Evolutionary conservation across 2,888 invertebrate genomes (phyloP).

Genomic region (Phyllotreta cruciferae): DNA sequence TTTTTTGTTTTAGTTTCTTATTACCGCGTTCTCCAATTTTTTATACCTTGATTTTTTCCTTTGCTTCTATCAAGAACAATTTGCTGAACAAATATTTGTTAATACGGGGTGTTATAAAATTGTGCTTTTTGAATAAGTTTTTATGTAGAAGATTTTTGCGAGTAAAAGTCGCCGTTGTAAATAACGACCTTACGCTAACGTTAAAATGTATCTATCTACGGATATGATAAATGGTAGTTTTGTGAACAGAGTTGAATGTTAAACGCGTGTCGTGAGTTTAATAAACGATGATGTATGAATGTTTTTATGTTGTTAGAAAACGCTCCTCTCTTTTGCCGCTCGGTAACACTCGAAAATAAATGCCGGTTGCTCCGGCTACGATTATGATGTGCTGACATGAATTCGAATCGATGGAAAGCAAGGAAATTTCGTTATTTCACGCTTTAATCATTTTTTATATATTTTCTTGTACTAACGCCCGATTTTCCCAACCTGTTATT

Average conservation of each 20-base stretch:
- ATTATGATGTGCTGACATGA: too few relatives aligned
- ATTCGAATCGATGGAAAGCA: too few relatives aligned
- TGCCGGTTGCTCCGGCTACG: too few relatives aligned
- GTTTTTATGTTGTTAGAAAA: constrained; percentile 10
- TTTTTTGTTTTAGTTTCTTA: background rate
- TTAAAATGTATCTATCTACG: constrained; percentile 15
- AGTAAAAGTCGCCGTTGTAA: background rate
- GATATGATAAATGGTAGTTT: constrained; percentile 24
- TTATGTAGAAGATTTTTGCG: background rate
- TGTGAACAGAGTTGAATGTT: constrained; percentile 21
- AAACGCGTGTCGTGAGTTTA: constrained; percentile 21
- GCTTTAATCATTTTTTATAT: too few relatives aligned
- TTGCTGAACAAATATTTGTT: background rate
- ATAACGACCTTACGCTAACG: constrained; percentile 5
- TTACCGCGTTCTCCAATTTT: too few relatives aligned
- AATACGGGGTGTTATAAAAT: background rate
- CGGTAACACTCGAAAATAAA: too few relatives aligned
- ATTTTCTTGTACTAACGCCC: too few relatives aligned
- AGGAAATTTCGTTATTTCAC: too few relatives aligned
- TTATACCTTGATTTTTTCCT: background rate
- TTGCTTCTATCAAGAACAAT: constrained; percentile 1
- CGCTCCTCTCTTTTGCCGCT: too few relatives aligned
- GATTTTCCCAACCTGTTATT: too few relatives aligned
- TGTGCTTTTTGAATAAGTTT: too few relatives aligned
- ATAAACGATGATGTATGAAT: constrained; percentile 26